These are phyloP conservation scores for Prolemur simus DNA, from an alignment of 2,113 vertebrate genomes.

Conservation along the genomic window DNA sequence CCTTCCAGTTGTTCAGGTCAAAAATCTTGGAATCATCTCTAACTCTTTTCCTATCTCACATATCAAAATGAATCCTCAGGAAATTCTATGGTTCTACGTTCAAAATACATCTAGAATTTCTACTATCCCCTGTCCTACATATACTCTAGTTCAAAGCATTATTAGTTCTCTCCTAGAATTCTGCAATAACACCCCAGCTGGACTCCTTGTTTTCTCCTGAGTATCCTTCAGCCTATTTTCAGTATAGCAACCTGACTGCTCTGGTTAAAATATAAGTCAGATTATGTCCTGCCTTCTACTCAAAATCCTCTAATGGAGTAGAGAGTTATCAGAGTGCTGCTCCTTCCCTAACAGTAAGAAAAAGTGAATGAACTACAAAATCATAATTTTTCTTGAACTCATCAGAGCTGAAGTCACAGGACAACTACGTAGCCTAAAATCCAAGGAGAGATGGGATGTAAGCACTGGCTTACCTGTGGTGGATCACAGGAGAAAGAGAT, in stretches of 20 bases:
- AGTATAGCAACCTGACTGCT: not conserved
- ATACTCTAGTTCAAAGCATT: not conserved
- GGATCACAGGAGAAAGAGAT: not conserved
- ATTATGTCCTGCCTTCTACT: not conserved
- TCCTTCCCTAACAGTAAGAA: not conserved
- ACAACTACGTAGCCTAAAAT: not conserved
- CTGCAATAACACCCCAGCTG: not conserved
- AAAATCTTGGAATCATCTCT: constrained; percentile 15
- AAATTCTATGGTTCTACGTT: constrained; percentile 2
- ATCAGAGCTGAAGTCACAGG: not conserved
- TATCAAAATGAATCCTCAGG: not conserved
- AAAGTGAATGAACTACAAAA: not conserved
- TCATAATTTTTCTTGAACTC: not conserved
- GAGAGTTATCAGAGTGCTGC: not conserved
- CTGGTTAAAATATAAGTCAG: constrained; percentile 33
- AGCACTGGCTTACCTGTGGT: not conserved
- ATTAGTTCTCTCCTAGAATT: not conserved
- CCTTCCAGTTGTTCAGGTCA: not conserved
- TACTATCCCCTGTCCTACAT: not conserved
- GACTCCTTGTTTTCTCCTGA: not conserved
- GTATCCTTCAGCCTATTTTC: not conserved
- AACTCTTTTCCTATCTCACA: not conserved
- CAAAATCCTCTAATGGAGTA: not conserved
- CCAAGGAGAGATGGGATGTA: not conserved
- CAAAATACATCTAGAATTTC: not conserved